Percentiles rank a stretch among this genome's conserved stretches.
Conservation (phyloP, 2,113 vertebrate genomes). For the Podilymbus podiceps region DNA sequence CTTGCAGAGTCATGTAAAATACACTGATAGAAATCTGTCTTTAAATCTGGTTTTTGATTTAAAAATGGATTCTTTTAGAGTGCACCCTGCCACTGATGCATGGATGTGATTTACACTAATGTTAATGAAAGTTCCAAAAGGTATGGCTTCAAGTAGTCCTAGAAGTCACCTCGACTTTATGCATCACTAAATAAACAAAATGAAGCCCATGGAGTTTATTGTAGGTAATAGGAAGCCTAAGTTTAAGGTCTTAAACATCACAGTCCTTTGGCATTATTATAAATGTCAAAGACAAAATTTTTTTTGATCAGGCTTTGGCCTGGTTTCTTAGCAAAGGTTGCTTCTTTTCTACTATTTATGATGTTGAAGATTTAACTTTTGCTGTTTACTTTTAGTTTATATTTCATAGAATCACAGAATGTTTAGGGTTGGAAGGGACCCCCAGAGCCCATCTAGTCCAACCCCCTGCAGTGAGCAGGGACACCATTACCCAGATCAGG, state of each 20-base stretch:
- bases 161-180: background rate
- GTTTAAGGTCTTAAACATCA: background rate
- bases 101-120: background rate
- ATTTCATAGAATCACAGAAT: too few species aligned
- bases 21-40: constrained; percentile 41
- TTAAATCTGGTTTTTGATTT: constrained; percentile 22
- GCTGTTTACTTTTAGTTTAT: too few species aligned
- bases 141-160: background rate
- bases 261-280: background rate
- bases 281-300: background rate
- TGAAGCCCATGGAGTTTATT: background rate
- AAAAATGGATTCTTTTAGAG: background rate
- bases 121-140: background rate
- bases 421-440: too few species aligned
- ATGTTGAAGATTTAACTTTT: background rate
- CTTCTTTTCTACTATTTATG: background rate
- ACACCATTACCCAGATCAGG: too few species aligned
- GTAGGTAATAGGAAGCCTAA: background rate
- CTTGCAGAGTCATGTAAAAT: constrained; percentile 38
- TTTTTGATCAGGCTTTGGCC: background rate
- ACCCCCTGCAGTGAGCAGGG: too few species aligned
- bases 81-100: background rate
- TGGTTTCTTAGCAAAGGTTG: background rate
- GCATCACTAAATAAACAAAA: background rate
- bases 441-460: too few species aligned